These are phyloP conservation scores for Nebria ingens DNA, from an alignment of 1,140 invertebrate genomes.

Conservation along the genomic window DNA sequence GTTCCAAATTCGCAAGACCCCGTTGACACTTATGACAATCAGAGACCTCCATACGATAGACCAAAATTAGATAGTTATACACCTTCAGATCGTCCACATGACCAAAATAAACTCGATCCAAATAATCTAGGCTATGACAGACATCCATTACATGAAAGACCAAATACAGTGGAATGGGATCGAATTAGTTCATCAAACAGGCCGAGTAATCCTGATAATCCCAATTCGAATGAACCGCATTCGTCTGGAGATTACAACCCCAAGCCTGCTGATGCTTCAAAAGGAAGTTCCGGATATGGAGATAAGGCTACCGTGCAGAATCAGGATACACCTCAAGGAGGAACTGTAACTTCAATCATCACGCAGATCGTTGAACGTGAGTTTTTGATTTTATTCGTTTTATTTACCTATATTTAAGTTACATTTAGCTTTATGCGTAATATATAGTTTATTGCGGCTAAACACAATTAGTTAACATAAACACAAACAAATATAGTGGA, in stretches of 20 bases:
- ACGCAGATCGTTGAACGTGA: slow-evolving; percentile 27
- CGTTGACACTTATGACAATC: background rate
- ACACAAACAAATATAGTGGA: too few species aligned
- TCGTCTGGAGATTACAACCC: too few species aligned
- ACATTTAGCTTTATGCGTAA: too few species aligned
- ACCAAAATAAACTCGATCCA: background rate
- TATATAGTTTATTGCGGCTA: too few species aligned
- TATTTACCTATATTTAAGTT: background rate
- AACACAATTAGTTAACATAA: too few species aligned
- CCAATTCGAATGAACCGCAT: too few species aligned
- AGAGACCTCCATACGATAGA: too few species aligned
- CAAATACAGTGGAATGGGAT: background rate
- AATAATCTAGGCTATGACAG: background rate
- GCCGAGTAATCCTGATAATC: background rate
- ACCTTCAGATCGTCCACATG: background rate
- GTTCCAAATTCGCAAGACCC: background rate
- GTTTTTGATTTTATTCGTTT: slow-evolving; percentile 15
- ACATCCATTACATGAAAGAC: background rate
- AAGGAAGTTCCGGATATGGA: background rate
- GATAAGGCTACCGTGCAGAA: background rate
- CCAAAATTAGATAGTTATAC: too few species aligned
- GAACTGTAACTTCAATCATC: slow-evolving; percentile 30
- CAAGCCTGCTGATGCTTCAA: too few species aligned
- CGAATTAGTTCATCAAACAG: background rate
- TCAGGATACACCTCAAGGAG: slow-evolving; percentile 19